Conservation (phyloP, 2,888 invertebrate genomes). For the Ceriagrion tenellum region DNA sequence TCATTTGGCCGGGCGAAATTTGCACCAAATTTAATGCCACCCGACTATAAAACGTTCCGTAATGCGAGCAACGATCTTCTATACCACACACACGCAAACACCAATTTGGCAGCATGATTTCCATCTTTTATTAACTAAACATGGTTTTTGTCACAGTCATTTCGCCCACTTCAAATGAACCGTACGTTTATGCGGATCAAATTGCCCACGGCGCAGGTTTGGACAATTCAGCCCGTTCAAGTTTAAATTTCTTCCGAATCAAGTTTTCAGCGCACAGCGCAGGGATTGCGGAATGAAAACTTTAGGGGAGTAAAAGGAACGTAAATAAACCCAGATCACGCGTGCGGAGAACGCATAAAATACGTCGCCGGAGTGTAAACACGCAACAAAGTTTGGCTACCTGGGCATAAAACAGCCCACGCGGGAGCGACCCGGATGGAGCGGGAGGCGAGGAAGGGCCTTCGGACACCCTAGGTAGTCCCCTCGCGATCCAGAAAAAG, state of each 20-base stretch:
- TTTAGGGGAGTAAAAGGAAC: not conserved
- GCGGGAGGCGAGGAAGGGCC: not conserved
- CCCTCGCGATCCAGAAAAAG: not conserved
- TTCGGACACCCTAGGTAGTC: not conserved
- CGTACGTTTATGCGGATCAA: not conserved
- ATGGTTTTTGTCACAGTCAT: no score
- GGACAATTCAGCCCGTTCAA: not conserved
- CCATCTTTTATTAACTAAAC: not conserved
- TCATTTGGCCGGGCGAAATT: not conserved
- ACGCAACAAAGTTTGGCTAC: not conserved
- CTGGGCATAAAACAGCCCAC: not conserved
- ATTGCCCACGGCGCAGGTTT: not conserved
- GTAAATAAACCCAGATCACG: slow-evolving; percentile 11
- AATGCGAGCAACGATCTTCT: not conserved
- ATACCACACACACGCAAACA: not conserved
- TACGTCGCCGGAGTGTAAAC: not conserved
- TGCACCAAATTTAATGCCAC: not conserved
- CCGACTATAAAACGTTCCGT: not conserved
- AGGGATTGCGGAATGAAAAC: not conserved
- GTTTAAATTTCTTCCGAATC: not conserved
- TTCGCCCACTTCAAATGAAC: not conserved
- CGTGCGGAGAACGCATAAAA: not conserved
- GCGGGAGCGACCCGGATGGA: not conserved
- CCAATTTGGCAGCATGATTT: not conserved
- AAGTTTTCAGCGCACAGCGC: not conserved